phyloP scores from a whole-genome alignment of 2,888 invertebrate genomes.

The Nysson spinosus region DNA sequence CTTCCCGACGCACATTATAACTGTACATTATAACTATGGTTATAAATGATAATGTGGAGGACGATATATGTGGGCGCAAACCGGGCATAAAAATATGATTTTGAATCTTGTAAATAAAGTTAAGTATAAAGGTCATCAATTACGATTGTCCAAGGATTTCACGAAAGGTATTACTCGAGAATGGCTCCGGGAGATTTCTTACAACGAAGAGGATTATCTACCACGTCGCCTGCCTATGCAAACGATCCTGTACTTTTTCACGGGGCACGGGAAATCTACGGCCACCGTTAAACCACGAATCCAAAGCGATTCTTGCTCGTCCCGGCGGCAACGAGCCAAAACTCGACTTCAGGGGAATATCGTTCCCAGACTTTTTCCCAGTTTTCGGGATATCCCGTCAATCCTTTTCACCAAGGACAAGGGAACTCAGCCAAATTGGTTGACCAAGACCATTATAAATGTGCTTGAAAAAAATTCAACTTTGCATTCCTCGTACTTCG shows the following conservation, averaged over 20 bases:
- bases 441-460: constrained; percentile 13
- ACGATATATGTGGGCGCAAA: too few relatives aligned
- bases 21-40: too few relatives aligned
- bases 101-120: too few relatives aligned
- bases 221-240: constrained; percentile 18
- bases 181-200: not conserved
- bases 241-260: constrained; percentile 34
- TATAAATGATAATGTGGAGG: too few relatives aligned
- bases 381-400: not conserved
- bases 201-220: constrained; percentile 18
- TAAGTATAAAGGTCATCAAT: not conserved
- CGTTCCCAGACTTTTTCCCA: constrained; percentile 10
- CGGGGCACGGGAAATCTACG: constrained; percentile 17
- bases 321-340: constrained; percentile 47
- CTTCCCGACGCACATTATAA: too few relatives aligned
- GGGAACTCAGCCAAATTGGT: constrained; percentile 37
- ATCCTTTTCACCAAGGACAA: not conserved
- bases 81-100: too few relatives aligned
- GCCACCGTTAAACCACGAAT: constrained; percentile 33
- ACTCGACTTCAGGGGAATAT: constrained; percentile 17
- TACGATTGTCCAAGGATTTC: constrained; percentile 3
- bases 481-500: not conserved
- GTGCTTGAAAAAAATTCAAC: not conserved
- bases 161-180: not conserved
- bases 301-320: constrained; percentile 37